Base-by-base conservation (phyloP, 2,113 vertebrate genomes). In the Sinocyclocheilus maitianheensis region DNA sequence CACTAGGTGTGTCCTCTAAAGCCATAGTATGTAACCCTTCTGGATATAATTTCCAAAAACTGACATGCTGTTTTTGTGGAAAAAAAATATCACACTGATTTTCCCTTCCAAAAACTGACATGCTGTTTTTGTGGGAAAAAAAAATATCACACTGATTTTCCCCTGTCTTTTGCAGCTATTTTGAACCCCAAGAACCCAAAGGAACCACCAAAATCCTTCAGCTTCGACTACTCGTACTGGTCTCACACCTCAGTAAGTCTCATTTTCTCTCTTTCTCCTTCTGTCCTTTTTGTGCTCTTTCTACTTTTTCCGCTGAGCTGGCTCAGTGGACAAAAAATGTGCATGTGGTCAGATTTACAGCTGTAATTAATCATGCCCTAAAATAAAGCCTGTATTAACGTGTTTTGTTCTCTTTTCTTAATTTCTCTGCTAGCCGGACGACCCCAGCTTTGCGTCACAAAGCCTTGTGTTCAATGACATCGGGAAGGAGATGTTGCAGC, bases 221-320 rank as follows among this genome's bases (percentile, higher is more conserved):
- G 97, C 94, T 99, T 99, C 89, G 98, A 99, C 94, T 96, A 99
- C 88, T 99, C 98, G 8, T 99, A 99, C 9, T 99, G 98, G 98
- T 99, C 98, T 76, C 98, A 99, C 90, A 99, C 98, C 55, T 95
- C 98, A 88, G 98, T 99, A 92, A 97, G 90, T 48, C 30, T 60
- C 51, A 2, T 10, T 13, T 72, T 20, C 80, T 84, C 40, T 0
- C 93, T 95, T 85, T 85, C 22, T 13, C 9, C 60, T 46, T 6
- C 16, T 37, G 22, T 22, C 69, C 1, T 3, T 18, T 46, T 63
- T 7, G 7, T 55, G 43, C 20, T 37, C n/a, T 16, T 48, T 71
- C 24, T 87, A 77, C 18, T 88, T 95, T 95, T 92, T 93, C 0
- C 94, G 95, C 86, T 84, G 71, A 24, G n/a, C 43, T n/a, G 22